Percentiles rank a stretch among this genome's conserved stretches.
These are phyloP conservation scores for Chamaea fasciata DNA, from an alignment of 2,113 vertebrate species.

Conservation along the genomic window DNA sequence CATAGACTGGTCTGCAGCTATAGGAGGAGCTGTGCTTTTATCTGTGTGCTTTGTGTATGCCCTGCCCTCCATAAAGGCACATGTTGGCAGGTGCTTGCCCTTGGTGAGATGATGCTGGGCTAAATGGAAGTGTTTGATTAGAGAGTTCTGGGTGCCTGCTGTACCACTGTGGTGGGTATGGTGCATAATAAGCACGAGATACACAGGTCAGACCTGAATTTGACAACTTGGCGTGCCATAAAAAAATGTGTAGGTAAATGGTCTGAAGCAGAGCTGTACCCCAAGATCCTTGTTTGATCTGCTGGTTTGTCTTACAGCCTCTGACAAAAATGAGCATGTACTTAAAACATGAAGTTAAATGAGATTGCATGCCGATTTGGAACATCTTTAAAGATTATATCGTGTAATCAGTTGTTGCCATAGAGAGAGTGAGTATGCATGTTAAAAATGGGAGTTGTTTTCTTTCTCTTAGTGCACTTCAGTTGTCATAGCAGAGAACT, in stretches of 20 bases:
- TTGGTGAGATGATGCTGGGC: not conserved
- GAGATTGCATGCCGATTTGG: not conserved
- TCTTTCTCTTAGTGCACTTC: not conserved
- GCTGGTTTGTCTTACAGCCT: not conserved
- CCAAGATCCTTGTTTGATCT: not conserved
- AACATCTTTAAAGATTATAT: not conserved
- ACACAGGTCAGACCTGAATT: not conserved
- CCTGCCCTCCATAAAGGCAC: not conserved
- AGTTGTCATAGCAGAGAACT: not conserved
- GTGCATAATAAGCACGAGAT: not conserved
- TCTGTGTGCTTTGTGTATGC: accelerated
- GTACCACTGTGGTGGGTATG: not conserved
- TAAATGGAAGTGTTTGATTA: not conserved
- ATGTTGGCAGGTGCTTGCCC: not conserved
- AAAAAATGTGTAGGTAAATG: not conserved
- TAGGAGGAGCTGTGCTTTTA: not conserved
- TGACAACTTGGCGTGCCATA: not conserved
- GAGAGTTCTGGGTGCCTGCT: not conserved
- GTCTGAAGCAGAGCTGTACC: not conserved
- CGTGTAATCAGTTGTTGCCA: not conserved
- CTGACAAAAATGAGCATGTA: not conserved
- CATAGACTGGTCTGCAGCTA: not conserved
- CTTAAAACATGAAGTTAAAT: not conserved
- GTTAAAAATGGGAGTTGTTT: not conserved
- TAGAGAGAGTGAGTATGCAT: not conserved